These are phyloP conservation scores for Pardalotus punctatus DNA, from an alignment of 2,113 vertebrate genomes.

Conservation along the genomic window DNA sequence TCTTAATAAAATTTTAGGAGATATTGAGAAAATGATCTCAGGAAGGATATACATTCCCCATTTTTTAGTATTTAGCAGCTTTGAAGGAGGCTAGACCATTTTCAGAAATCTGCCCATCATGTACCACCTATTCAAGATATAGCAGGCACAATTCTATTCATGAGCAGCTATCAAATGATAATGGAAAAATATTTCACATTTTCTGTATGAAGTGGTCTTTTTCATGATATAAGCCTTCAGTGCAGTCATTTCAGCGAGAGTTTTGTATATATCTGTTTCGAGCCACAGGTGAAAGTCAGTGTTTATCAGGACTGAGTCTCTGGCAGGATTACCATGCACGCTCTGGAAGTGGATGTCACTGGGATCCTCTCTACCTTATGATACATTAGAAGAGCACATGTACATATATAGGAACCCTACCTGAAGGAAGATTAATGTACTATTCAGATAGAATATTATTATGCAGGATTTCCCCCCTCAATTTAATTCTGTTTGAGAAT, in stretches of 20 bases:
- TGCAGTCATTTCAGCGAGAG: not conserved
- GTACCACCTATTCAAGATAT: not conserved
- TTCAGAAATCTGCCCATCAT: not conserved
- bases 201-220: not conserved
- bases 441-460: not conserved
- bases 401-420: not conserved
- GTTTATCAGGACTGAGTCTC: not conserved
- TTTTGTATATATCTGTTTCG: not conserved
- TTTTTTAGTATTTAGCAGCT: not conserved
- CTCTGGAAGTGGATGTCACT: not conserved
- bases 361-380: not conserved
- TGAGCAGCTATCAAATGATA: not conserved
- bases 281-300: not conserved
- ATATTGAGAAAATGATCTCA: not conserved
- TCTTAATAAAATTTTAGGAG: not conserved
- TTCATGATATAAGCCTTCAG: not conserved
- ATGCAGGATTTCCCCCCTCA: not conserved
- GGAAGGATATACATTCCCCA: not conserved
- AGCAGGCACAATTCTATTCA: not conserved
- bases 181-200: slow-evolving; percentile 1
- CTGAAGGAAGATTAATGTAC: not conserved
- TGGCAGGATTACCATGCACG: not conserved
- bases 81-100: not conserved
- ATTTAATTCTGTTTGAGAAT: not conserved
- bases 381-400: not conserved